Evolutionary conservation across 2,113 vertebrate species (phyloP), one percentile per base, ranked within the genome.

Genomic region (Physeter macrocephalus): DNA sequence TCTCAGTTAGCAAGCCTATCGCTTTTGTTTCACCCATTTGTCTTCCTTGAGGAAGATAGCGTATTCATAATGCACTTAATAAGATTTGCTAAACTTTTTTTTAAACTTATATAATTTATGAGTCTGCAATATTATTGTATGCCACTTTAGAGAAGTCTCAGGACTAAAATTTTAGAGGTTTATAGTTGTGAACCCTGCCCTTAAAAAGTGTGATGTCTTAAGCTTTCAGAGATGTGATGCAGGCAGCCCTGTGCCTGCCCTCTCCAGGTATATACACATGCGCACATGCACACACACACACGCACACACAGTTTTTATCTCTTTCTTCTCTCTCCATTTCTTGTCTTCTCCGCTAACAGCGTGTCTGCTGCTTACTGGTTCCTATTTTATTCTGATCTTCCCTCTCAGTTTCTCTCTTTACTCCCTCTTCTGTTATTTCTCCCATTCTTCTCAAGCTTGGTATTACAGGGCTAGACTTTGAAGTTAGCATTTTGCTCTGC

Each of bases 271-370:
- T 12, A 25, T 10, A 8, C 10, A 29, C 2, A 31, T 3, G 21
- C 21, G 12, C 6, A 2, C 31, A 1, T 20, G 4, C 6, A 9
- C 18, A 3, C 11, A 1, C 2, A 9, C 5, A 25, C 1, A 1
- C 6, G 4, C 41, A 27, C 17, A 4, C 1, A 31, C 25, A 7
- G 1, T 14, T 82, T 21, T 67, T n/a, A 34, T 3, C 20, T 74
- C 4, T 43, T 1, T 59, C 27, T 41, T 81, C 18, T 83, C 18
- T 88, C 54, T 96, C 52, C 20, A 0, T 21, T 36, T 94, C 78
- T 88, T 15, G 3, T 29, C 75, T 66, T 72, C 12, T 57, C 12
- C 27, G 14, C 29, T 36, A 6, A 36, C 8, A 12, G 8, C 14
- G 0, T 36, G 18, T 71, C 52, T 77, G 29, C 81, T 18, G n/a